Evolutionary conservation across 2,113 vertebrate genomes (phyloP), one percentile per base, ranked within the genome.

Genomic region (Actinemys pallida): DNA sequence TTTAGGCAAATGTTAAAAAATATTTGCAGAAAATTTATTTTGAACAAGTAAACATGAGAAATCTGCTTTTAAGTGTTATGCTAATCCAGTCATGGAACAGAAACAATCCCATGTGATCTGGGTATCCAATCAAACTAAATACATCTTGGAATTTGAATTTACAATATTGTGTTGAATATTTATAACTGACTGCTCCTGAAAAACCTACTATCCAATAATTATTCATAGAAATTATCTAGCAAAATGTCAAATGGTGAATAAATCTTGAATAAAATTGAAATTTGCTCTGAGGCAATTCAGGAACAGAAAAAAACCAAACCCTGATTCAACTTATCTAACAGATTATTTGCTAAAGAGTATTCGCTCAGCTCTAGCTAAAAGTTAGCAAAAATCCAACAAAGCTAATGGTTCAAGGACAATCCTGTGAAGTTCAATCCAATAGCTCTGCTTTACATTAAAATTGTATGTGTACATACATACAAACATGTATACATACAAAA

Each of bases 381-480:
- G 3, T 35, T 85, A n/a, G 6, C 45, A 87, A 50, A 85, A 17
- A 52, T 35, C 62, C 31, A 3, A 31, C 47, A 14, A 57, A 57
- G 89, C 76, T 76, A 42, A 65, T 25, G 19, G 17, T 89, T 84
- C 17, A 83, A 88, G 53, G 86, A 53, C 56, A 92, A 81, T 86
- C 1, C 17, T 79, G 16, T 27, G 14, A 29, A n/a, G 93, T 90
- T 94, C 10, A 35, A 90, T 94, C 45, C 80, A 78, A 42, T 78
- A 47, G 27, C 42, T 78, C 42, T 78, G 42, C 35, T 78, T 78
- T 47, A 78, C 12, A 25, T 78, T 47, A 45, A 92, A 92, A 57
- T 19, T 75, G 13, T 85, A 47, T 49, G 78, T 65, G 42, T 59
- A 56, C 56, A 62, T 57, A 29, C n/a, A 12, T 54, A 14, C 11